Percentiles rank a stretch among this genome's conserved stretches.
phyloP scores from a whole-genome alignment of 2,888 invertebrate genomes.

The Dolomedes plantarius region DNA sequence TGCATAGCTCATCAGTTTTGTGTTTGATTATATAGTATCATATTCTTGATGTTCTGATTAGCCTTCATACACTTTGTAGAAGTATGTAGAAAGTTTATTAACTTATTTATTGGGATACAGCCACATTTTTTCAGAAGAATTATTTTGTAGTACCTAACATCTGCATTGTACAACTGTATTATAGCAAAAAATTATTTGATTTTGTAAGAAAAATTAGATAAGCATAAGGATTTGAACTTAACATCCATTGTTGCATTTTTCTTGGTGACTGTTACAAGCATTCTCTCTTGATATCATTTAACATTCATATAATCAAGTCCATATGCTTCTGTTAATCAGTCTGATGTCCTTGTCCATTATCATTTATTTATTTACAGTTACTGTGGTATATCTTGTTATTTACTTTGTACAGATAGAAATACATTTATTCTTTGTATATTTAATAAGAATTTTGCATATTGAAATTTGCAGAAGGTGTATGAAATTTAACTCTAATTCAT shows the following conservation, averaged over 20 bases:
- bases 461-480: no score
- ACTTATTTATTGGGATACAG: conserved; percentile 12
- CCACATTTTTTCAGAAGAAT: not conserved
- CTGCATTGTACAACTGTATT: not conserved
- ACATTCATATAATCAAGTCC: not conserved
- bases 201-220: conserved; percentile 1
- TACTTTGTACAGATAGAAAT: conserved; percentile 5
- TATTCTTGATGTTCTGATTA: conserved; percentile 52
- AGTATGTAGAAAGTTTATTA: conserved; percentile 6
- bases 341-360: not conserved
- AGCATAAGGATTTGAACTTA: not conserved
- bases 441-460: not conserved
- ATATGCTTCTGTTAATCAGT: not conserved
- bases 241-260: not conserved
- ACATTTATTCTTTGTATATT: not conserved
- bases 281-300: not conserved
- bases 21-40: conserved; percentile 25
- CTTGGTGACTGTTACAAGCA: not conserved
- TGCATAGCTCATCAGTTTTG: conserved; percentile 30
- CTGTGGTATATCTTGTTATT: not conserved
- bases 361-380: conserved; percentile 1
- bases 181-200: not conserved
- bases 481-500: no score
- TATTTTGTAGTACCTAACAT: not conserved
- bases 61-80: conserved; percentile 24